Conservation (phyloP, 2,888 invertebrate genomes). For the Drosophila neotestacea region DNA sequence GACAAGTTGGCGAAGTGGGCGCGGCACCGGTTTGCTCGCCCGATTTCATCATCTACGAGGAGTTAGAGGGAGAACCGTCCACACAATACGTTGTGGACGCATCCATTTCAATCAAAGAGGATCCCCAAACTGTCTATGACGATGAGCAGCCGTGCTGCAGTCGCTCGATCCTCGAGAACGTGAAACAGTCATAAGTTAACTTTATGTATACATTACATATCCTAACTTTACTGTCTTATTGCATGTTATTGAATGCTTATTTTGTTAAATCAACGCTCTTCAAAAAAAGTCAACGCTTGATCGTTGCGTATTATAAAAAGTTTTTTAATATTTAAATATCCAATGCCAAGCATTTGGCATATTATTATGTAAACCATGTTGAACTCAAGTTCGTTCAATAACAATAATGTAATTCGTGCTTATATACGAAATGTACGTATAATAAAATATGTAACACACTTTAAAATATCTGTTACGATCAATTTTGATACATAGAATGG, state of each 20-base stretch:
- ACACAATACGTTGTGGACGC: slow-evolving; percentile 9
- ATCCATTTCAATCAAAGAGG: slow-evolving; percentile 1
- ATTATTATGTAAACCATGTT: slow-evolving; percentile 4
- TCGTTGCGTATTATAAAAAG: slow-evolving; percentile 18
- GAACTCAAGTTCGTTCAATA: slow-evolving; percentile 4
- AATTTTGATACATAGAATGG: background rate
- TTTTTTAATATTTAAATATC: background rate
- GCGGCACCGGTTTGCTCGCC: background rate
- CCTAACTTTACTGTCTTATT: background rate
- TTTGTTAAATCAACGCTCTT: slow-evolving; percentile 25
- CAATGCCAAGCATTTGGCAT: slow-evolving; percentile 5
- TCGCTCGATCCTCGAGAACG: background rate
- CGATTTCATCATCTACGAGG: background rate
- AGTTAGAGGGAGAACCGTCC: background rate
- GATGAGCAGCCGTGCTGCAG: slow-evolving; percentile 46
- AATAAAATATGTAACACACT: slow-evolving; percentile 2
- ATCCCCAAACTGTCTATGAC: background rate
- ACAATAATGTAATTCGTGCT: background rate
- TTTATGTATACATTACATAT: slow-evolving; percentile 26
- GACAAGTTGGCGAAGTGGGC: slow-evolving; percentile 34
- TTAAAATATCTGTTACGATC: background rate
- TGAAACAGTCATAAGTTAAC: slow-evolving; percentile 15
- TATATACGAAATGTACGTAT: background rate
- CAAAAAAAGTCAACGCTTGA: slow-evolving; percentile 5
- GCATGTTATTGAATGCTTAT: slow-evolving; percentile 10